These are phyloP conservation scores for Thymelicus acteon DNA, from an alignment of 2,888 invertebrate genomes.

Conservation along the genomic window DNA sequence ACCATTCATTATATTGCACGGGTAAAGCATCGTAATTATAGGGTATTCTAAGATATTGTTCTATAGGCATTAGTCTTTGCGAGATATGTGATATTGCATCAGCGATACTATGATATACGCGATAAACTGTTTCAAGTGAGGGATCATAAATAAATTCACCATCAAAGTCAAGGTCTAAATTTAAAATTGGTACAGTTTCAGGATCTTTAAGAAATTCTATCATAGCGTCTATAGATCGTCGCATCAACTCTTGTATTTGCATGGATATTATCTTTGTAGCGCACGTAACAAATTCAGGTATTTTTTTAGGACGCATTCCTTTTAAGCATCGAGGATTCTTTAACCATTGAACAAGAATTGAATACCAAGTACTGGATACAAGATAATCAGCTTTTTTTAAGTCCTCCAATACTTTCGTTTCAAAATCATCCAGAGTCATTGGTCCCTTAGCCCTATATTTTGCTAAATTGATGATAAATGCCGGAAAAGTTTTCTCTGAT, in stretches of 20 bases:
- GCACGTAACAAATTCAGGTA: constrained; percentile 71
- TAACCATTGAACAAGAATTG: constrained; percentile 73
- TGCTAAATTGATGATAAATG: constrained; percentile 79
- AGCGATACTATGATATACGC: constrained; percentile 84
- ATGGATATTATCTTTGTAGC: constrained; percentile 78
- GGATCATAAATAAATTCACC: constrained; percentile 85
- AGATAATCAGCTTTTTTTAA: constrained; percentile 73
- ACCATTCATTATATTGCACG: constrained; percentile 85
- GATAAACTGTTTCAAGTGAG: constrained; percentile 81
- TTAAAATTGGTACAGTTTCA: constrained; percentile 85
- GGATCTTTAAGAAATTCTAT: constrained; percentile 82
- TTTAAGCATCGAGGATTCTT: constrained; percentile 77
- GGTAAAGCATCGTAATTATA: constrained; percentile 80
- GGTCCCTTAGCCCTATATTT: constrained; percentile 75
- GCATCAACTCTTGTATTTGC: constrained; percentile 88
- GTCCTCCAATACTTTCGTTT: constrained; percentile 64
- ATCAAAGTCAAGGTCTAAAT: constrained; percentile 83
- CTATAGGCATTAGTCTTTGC: constrained; percentile 85
- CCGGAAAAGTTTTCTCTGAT: constrained; percentile 80
- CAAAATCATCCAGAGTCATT: constrained; percentile 65
- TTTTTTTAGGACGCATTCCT: constrained; percentile 67
- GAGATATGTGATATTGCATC: constrained; percentile 83
- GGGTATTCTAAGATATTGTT: constrained; percentile 73
- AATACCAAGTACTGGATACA: constrained; percentile 77
- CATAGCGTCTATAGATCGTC: constrained; percentile 87